Conservation (phyloP, 2,797 vertebrate species). For the Acanthurus leucopareius region DNA sequence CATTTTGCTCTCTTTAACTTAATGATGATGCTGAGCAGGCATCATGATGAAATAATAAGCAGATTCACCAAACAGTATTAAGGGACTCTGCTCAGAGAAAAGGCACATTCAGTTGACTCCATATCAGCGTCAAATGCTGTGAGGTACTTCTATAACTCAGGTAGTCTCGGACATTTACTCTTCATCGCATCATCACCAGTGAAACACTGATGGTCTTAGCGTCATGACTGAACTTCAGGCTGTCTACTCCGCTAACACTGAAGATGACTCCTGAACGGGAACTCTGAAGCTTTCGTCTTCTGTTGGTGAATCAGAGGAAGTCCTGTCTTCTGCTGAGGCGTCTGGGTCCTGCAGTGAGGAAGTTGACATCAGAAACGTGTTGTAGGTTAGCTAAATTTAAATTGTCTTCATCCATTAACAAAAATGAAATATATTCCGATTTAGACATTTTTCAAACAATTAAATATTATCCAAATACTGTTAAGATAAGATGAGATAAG, state of each 20-base stretch:
- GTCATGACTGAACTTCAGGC: not conserved
- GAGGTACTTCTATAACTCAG: not conserved
- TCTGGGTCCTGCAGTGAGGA: constrained; percentile 48
- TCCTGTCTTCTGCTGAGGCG: constrained; percentile 3
- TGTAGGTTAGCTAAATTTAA: too few relatives aligned
- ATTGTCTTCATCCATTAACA: not conserved
- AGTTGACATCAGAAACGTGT: constrained; percentile 5
- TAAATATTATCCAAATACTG: not conserved
- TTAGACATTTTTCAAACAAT: not conserved
- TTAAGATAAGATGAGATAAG: too few relatives aligned
- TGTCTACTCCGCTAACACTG: not conserved
- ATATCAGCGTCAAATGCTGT: not conserved
- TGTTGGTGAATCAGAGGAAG: not conserved
- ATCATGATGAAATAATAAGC: not conserved
- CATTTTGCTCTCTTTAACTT: not conserved
- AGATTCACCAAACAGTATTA: not conserved
- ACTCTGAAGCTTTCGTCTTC: constrained; percentile 51
- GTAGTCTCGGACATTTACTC: not conserved
- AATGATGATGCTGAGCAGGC: not conserved
- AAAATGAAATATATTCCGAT: not conserved
- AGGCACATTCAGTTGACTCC: not conserved
- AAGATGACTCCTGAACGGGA: constrained; percentile 73
- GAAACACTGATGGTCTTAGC: not conserved
- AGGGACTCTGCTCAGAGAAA: not conserved
- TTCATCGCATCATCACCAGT: not conserved